Base-by-base conservation (phyloP, 2,113 vertebrate species). In the Phrynocephalus versicolor region DNA sequence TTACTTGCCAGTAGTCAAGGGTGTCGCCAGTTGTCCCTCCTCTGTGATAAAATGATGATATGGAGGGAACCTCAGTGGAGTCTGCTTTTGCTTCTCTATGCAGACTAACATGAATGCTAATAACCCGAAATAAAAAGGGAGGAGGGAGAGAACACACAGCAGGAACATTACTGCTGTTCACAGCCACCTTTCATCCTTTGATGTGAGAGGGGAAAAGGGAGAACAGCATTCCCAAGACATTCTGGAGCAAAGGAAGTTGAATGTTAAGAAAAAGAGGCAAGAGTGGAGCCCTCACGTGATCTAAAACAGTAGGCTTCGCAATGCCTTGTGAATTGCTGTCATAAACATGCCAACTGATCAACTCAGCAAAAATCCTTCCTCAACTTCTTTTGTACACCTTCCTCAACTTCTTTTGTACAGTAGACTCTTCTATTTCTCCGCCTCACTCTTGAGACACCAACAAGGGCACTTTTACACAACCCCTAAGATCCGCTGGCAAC, bases 261-360 rank as follows among this genome's bases (percentile, higher is more conserved):
- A 33, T 55, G 0, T n/a, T 3, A 81, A 33, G n/a, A 45, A 81
- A 30, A 65, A 82, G 23, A 77, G 15, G 39, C 33, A 41, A 0
- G 0, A 62, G 19, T 55, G 33, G 16, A 79, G 64, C 30, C 15
- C 6, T n/a, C n/a, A 39, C 71, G 30, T 30, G 62, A 51, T 2
- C 16, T 64, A 73, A 71, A 51, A 74, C 81, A 71, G 41, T 81
- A 1, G 41, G 72, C 70, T 35, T 51, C 19, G 16, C n/a, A 71
- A 67, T 78, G 84, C 60, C 27, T 30, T 30, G 33, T 16, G 62
- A 88, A 79, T 82, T 10, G 74, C 13, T 71, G 91, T 62, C 86
- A 57, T 62, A 21, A 75, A 86, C 51, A 67, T 8, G 25, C 67
- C 73, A 45, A 1, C 21, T 1, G 6, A 55, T 30, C 71, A 69